phyloP scores from a whole-genome alignment of 2,113 vertebrate species.

The Tringa solitaria region DNA sequence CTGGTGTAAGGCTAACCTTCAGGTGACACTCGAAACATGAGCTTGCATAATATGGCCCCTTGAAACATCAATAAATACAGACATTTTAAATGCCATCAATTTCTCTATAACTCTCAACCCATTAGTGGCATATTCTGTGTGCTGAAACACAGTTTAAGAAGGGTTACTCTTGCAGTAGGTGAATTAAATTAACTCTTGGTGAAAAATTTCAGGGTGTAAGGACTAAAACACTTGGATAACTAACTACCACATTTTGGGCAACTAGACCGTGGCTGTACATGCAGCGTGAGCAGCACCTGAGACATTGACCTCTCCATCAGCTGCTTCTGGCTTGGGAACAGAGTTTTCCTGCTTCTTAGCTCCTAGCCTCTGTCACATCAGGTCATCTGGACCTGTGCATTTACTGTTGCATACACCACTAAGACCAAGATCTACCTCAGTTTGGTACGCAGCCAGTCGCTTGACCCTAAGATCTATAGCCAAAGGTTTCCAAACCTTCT shows the following conservation, averaged over 20 bases:
- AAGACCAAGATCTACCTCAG: not conserved
- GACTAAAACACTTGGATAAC: not conserved
- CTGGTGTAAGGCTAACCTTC: not conserved
- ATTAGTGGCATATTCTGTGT: not conserved
- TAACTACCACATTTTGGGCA: not conserved
- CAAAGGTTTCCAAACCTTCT: not conserved
- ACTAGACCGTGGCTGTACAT: too few relatives aligned
- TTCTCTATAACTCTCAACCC: not conserved
- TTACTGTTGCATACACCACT: not conserved
- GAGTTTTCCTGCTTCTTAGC: not conserved
- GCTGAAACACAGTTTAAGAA: not conserved
- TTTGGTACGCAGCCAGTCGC: not conserved
- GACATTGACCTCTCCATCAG: not conserved
- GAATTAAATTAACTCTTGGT: not conserved
- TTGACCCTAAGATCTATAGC: not conserved
- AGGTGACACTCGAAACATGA: not conserved
- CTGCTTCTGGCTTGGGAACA: not conserved
- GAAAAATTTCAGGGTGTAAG: not conserved
- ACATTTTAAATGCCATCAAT: not conserved
- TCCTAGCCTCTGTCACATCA: not conserved
- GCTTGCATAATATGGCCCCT: not conserved
- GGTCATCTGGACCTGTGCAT: not conserved
- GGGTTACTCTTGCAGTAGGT: not conserved
- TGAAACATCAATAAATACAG: not conserved
- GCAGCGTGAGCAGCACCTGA: not conserved